Conservation (phyloP, 2,113 vertebrate genomes). For the Rhynchopsitta pachyrhyncha region DNA sequence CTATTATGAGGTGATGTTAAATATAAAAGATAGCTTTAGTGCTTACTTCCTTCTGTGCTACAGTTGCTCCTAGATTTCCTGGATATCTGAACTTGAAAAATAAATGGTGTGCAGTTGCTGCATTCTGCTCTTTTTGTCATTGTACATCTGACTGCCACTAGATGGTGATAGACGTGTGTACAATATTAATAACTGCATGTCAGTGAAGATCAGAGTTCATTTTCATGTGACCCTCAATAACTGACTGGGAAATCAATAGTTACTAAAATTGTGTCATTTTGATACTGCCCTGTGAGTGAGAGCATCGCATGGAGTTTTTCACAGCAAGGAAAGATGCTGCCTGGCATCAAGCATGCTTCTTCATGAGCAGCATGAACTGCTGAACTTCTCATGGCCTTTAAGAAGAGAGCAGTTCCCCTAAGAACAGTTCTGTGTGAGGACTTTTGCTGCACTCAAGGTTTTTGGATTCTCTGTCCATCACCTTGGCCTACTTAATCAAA, state of each 20-base stretch:
- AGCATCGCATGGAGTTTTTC: background rate
- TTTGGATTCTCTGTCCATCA: background rate
- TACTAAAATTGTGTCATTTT: background rate
- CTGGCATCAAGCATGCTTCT: rapidly evolving
- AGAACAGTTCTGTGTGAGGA: background rate
- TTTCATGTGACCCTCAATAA: background rate
- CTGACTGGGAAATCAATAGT: background rate
- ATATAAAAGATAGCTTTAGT: background rate
- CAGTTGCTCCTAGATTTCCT: background rate
- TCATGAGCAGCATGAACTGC: background rate
- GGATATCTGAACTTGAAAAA: background rate
- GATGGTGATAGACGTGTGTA: slow-evolving; percentile 57
- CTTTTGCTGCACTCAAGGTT: background rate
- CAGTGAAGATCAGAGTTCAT: background rate
- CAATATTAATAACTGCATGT: background rate
- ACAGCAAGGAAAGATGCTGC: background rate
- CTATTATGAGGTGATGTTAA: background rate
- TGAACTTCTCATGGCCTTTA: background rate
- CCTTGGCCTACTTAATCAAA: background rate
- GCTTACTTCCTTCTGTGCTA: background rate
- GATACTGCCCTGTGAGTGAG: background rate
- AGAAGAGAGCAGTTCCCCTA: background rate
- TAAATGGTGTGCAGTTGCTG: background rate
- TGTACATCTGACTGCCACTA: slow-evolving; percentile 46
- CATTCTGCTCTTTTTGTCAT: background rate